Evolutionary conservation across 2,113 vertebrate genomes (phyloP).

Genomic region (Neogobius melanostomus): DNA sequence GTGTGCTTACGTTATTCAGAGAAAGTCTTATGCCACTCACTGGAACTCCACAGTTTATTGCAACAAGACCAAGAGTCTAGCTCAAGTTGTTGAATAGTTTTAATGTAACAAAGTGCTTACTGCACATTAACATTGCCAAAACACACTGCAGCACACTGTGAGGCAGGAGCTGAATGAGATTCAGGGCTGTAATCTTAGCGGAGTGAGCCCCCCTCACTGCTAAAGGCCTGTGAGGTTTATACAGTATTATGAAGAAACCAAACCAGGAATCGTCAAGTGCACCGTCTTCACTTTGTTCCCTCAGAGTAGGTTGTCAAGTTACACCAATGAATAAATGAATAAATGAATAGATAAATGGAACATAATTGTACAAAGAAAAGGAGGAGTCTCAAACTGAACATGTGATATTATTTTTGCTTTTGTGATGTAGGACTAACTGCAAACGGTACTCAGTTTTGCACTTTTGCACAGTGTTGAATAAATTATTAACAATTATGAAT

Average conservation of each 20-base stretch:
- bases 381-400: too few species aligned
- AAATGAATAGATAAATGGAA: not conserved
- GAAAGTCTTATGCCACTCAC: conserved; percentile 58
- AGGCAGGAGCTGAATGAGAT: conserved; percentile 49
- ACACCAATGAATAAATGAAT: not conserved
- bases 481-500: too few species aligned
- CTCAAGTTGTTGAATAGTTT: conserved; percentile 32
- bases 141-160: conserved; percentile 10
- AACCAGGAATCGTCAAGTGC: conserved; percentile 34
- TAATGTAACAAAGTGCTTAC: conserved; percentile 37
- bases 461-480: too few species aligned
- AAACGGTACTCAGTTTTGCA: too few species aligned
- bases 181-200: conserved; percentile 52
- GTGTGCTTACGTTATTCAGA: conserved; percentile 49
- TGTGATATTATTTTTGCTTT: too few species aligned
- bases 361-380: not conserved
- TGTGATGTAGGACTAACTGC: too few species aligned
- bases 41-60: conserved; percentile 64
- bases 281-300: conserved; percentile 3
- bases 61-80: conserved; percentile 52
- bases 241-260: conserved; percentile 37
- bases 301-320: not conserved
- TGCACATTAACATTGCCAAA: conserved; percentile 36
- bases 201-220: conserved; percentile 30
- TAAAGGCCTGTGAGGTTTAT: conserved; percentile 31